Base-by-base conservation (phyloP, 1,140 invertebrate genomes). In the Sycophaga agraensis region DNA sequence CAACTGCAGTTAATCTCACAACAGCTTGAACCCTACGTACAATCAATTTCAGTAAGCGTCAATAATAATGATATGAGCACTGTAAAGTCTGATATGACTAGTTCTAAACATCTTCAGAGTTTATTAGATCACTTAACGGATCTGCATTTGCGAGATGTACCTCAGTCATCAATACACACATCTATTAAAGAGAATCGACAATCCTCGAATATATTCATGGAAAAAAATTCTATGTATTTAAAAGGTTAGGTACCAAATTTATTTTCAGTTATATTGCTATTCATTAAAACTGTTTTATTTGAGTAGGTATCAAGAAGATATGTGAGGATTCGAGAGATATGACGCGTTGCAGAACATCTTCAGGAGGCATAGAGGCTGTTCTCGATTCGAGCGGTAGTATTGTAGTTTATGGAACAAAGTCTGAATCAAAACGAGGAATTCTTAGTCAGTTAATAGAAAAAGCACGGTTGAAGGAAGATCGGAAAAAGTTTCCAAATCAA, bases 1-100 rank as follows among this genome's bases (percentile, higher is more conserved):
- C 85, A 88, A 65, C 68, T 89, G 48, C 86, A 85, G 67, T 82
- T 77, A 34, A 74, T 87, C 31, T 84, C 86, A 4, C 83, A 85
- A 64, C 86, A 88, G 63, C 71, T 88, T 51, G 86, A 88, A 67
- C 86, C 87, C 2, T 88, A 85, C 65, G 83, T 88, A 9, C 85
- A 85, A 68, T 84, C 83, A 21, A 80, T 87, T 59, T 79, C 82
- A 0, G 76, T 79, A 5, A 76, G 76, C 22, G 67, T 79, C 14
- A 73, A 68, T 19, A 72, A 77, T 6, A 74, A 73, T 1, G 78
- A 79, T 57, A 60, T 76, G 39, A 77, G 73, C 61, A 67, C 73
- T 46, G 66, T 78, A 55, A 69, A 72, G 57, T 65, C 75, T 49
- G 74, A 76, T 46, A 68, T 68, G n/a, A 67, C 73, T n/a, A 63